Base-by-base conservation (phyloP, 2,888 invertebrate species). In the Phortica magna region DNA sequence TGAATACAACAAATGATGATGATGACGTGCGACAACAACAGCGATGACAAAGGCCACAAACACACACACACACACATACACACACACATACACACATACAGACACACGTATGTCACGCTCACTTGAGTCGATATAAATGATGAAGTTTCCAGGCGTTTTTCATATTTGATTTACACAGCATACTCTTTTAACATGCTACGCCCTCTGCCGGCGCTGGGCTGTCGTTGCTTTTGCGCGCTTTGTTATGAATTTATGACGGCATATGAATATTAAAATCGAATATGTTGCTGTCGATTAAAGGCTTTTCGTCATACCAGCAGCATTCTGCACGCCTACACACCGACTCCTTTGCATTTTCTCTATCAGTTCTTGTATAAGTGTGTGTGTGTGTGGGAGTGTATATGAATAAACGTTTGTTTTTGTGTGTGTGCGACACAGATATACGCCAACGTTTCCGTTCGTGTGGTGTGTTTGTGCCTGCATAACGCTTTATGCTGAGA, bases 211-310 rank as follows among this genome's bases (percentile, higher is more conserved):
- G 5, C 59, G 70, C 42, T 53, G 17, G 22, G 19, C 42, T 61
- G 68, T 10, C 41, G 42, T 61, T 43, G 68, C 48, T 41, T 65
- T 53, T 19, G 64, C 10, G 22, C 42, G 67, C 67, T 71, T 74
- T 80, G 83, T 82, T 84, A 81, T 81, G 85, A 82, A 88, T 88
- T 89, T 88, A 89, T 89, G 85, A 87, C 84, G 83, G 84, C 86
- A 82, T 86, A 90, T 90, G 88, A 89, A 89, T 89, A 89, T 90
- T 89, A 86, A 89, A 89, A 89, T 89, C 87, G 88, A 89, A 90
- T 89, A 90, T 89, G 85, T 88, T 88, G 82, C 84, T 83, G 89
- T 87, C 89, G 88, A 89, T 89, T 89, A 88, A 89, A 89, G 84
- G 88, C 83, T 88, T 89, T 89, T 83, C 84, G 82, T 88, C 79